Percentiles rank a stretch among this genome's conserved stretches.
phyloP scores from a whole-genome alignment of 2,113 vertebrate genomes.

The Microtus montanus region DNA sequence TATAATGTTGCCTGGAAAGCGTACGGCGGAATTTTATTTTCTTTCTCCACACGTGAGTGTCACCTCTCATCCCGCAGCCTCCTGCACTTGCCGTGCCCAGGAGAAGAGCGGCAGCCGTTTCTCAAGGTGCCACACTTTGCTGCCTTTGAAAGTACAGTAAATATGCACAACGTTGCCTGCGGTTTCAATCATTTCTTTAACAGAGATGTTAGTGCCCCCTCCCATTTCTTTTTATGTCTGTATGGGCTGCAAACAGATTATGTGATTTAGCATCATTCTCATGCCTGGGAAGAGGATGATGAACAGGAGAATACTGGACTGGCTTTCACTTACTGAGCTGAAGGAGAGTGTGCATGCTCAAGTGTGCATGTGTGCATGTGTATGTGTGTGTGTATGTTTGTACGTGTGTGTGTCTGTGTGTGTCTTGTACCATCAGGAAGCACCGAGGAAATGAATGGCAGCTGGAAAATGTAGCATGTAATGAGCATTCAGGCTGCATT shows the following conservation, averaged over 20 bases:
- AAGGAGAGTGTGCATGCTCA: too few relatives aligned
- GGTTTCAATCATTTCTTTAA: constrained; percentile 28
- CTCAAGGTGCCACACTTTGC: not conserved
- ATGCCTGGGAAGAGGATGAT: not conserved
- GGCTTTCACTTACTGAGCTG: not conserved
- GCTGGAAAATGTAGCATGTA: not conserved
- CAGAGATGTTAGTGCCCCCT: not conserved
- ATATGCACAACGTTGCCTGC: not conserved
- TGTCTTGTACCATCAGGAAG: not conserved
- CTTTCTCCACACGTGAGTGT: not conserved
- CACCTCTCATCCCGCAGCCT: not conserved
- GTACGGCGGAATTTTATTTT: not conserved
- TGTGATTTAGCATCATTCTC: constrained; percentile 19
- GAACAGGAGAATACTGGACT: not conserved
- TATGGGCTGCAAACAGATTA: not conserved
- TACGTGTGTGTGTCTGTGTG: not conserved
- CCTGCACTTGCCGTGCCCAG: not conserved
- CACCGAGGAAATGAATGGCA: not conserved
- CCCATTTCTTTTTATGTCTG: not conserved
- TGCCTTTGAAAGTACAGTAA: constrained; percentile 14
- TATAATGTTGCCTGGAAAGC: not conserved
- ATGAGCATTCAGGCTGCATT: not conserved
- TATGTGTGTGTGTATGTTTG: not conserved
- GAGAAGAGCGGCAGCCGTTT: not conserved
- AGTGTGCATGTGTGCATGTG: not conserved